Evolutionary conservation across 2,113 vertebrate genomes (phyloP), one percentile per base, ranked within the genome.

Genomic region (Geococcyx californianus): DNA sequence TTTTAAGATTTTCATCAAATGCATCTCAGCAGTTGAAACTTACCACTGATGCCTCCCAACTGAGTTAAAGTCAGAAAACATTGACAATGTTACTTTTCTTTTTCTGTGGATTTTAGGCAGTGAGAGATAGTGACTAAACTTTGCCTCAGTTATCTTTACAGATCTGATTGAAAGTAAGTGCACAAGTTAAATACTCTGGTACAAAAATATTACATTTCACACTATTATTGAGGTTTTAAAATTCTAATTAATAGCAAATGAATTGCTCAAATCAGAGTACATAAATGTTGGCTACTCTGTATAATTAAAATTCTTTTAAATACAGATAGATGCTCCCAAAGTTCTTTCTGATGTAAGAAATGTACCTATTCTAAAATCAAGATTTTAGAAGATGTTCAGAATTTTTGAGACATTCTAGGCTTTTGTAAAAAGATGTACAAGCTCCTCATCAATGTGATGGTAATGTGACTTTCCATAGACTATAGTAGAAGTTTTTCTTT

Each of bases 1-100:
- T 98, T 98, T 98, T 93, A 98, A 98, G 97, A 98, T 98, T 98
- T 97, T 98, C 98, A 98, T 98, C 98, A 98, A 98, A 98, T 96
- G 94, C 84, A 93, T 96, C 97, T 94, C 97, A 97, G 97, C 97
- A 89, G 97, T 97, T 93, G 94, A 91, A 97, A 97, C 94, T 98
- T 98, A 96, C 93, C 95, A 97, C 97, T 97, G 97, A 96, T 95
- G 97, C 94, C 97, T 98, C 97, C 98, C 98, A 98, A 78, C 97
- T 95, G 98, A 98, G 97, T 96, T 98, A 90, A 98, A 98, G 97
- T 98, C 96, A 96, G 96, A 97, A 98, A 98, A 97, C 95, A 97
- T 95, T 97, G 96, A 94, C 96, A 97, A 84, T 84, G 84, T 94
- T 98, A 68, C 87, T 68, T 96, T 97, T 97, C 92, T 97, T 96